Conservation (phyloP, 1,140 invertebrate genomes). For the Thereuonema tuberculata region DNA sequence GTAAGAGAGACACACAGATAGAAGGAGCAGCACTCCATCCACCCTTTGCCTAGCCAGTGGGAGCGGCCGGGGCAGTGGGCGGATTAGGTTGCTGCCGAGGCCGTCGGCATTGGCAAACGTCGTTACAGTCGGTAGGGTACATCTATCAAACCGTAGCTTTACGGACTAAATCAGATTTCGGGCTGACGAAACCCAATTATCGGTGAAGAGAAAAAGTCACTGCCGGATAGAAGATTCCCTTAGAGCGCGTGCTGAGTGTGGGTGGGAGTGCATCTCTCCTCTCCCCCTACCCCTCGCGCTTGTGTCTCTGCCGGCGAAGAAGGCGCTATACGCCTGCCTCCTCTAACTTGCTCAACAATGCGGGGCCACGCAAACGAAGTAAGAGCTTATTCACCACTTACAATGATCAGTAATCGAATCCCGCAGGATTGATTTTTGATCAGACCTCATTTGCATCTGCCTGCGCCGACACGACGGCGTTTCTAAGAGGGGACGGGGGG, state of each 20-base stretch:
- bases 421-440: conserved; percentile 4
- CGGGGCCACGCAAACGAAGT: conserved; percentile 3
- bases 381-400: conserved; percentile 3
- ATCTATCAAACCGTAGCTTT: conserved; percentile 12
- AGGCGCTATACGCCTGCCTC: background rate
- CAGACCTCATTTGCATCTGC: background rate
- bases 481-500: too few species aligned
- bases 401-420: conserved; percentile 8
- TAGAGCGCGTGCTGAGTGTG: background rate
- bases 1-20: too few species aligned
- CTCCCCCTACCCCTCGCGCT: background rate
- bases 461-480: too few species aligned
- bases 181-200: conserved; percentile 2
- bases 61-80: background rate
- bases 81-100: background rate
- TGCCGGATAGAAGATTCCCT: background rate
- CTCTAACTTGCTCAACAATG: background rate
- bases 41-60: background rate
- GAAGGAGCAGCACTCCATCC: too few species aligned
- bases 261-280: too few species aligned
- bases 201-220: background rate
- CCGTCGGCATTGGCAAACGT: conserved; percentile 7
- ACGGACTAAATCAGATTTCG: conserved; percentile 9
- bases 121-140: conserved; percentile 6
- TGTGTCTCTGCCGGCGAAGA: background rate